Conservation (phyloP, 2,888 invertebrate species). For the Heliconius ismenius region DNA sequence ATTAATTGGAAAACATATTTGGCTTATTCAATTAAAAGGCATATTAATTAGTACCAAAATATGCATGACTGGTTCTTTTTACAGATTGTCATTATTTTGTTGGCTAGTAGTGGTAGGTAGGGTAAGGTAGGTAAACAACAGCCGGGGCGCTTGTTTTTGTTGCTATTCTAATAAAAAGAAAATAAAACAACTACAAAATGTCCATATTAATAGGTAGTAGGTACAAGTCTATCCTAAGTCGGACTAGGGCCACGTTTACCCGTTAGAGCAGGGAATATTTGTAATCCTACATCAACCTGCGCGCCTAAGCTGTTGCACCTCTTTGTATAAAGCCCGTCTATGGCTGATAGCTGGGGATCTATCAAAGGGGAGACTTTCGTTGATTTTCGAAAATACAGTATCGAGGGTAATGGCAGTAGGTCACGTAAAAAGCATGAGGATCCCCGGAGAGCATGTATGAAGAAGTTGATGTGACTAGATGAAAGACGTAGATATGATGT, state of each 20-base stretch:
- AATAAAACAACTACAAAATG: not conserved
- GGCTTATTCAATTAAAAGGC: conserved; percentile 12
- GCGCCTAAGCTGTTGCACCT: not conserved
- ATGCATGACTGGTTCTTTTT: conserved; percentile 8
- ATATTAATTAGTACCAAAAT: conserved; percentile 10
- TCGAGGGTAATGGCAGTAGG: too few species aligned
- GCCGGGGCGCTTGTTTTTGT: not conserved
- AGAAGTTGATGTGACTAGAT: too few species aligned
- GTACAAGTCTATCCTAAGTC: not conserved
- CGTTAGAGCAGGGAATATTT: too few species aligned
- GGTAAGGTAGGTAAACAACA: not conserved
- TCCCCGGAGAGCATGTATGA: not conserved
- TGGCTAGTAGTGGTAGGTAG: not conserved
- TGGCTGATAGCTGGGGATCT: too few species aligned
- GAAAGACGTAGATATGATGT: too few species aligned
- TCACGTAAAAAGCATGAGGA: too few species aligned
- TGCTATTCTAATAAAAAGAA: too few species aligned
- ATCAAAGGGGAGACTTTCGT: too few species aligned
- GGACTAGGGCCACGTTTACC: too few species aligned
- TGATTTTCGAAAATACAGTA: too few species aligned
- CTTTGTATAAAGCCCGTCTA: too few species aligned
- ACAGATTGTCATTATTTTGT: conserved; percentile 16
- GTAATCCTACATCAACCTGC: too few species aligned
- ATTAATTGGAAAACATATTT: conserved; percentile 13
- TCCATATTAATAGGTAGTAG: not conserved